These are phyloP conservation scores for Mus minutoides DNA, from an alignment of 2,797 vertebrate species.

Conservation along the genomic window DNA sequence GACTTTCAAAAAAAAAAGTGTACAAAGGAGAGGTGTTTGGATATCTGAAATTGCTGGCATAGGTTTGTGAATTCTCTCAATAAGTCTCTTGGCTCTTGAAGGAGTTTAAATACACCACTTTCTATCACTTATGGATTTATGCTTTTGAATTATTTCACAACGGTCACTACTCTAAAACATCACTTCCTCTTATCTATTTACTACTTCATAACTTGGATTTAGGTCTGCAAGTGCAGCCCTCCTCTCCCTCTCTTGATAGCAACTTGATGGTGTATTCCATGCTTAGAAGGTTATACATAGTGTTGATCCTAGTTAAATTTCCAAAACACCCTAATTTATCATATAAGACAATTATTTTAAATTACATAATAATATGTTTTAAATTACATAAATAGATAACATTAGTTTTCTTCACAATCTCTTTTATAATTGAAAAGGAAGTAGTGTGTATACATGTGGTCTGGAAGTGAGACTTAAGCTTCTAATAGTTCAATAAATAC, in stretches of 20 bases:
- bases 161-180: neutral
- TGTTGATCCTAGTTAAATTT: neutral
- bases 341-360: neutral
- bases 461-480: neutral
- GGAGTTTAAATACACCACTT: neutral
- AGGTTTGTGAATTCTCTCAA: neutral
- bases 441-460: neutral
- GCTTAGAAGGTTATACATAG: neutral
- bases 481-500: neutral
- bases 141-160: neutral
- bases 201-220: fast-evolving
- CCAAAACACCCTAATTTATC: neutral
- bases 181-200: fast-evolving
- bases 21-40: neutral
- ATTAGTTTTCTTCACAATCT: neutral
- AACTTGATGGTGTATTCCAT: neutral
- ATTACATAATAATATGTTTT: neutral
- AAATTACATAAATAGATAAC: neutral
- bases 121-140: neutral
- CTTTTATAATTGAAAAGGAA: neutral
- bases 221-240: neutral
- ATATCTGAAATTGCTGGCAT: neutral
- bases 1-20: conserved; percentile 37
- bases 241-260: neutral
- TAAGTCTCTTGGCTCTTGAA: neutral